Evolutionary conservation across 2,113 vertebrate genomes (phyloP), one percentile per base, ranked within the genome.

Genomic region (Salvator merianae): DNA sequence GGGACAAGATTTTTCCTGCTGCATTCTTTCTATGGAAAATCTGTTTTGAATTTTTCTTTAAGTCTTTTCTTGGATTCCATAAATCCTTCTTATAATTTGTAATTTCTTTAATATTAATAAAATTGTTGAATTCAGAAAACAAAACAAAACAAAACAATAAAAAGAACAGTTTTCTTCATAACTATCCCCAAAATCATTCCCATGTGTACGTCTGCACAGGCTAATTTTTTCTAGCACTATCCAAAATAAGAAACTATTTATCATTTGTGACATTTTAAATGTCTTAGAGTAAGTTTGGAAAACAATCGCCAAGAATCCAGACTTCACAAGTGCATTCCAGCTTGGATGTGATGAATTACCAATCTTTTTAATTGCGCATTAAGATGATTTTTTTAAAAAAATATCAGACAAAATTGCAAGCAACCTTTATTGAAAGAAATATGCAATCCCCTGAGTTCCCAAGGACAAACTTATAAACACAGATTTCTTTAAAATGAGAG

Each of bases 401-500:
- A 59, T 18, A 53, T 53, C 32, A 55, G 50, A 32, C 68, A 55
- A 38, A 9, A 6, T 6, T 36, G n/a, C 30, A 80, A n/a, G 77
- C 3, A 26, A n/a, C 43, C 38, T 66, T 1, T 66, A 1, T 50
- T 71, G 47, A 28, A 71, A n/a, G 36, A 12, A 59, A 50, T 3
- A 28, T 38, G 26, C 53, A 73, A 24, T 40, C 32, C 24, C 28
- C 40, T 40, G 28, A 73, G 22, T 63, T 43, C 26, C 5, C 36
- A 40, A 66, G 40, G 78, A 5, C 38, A 68, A 62, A 73, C 2
- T 65, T 26, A 4, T 62, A 72, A 47, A 40, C 36, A 81, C 26
- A 20, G 26, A 73, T 72, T 59, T 72, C 30, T 72, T 79, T 22
- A 68, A 79, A 79, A 79, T 65, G 62, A 66, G 77, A 47, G 62